phyloP scores from a whole-genome alignment of 2,888 invertebrate genomes.

The Drosophila rellima region DNA sequence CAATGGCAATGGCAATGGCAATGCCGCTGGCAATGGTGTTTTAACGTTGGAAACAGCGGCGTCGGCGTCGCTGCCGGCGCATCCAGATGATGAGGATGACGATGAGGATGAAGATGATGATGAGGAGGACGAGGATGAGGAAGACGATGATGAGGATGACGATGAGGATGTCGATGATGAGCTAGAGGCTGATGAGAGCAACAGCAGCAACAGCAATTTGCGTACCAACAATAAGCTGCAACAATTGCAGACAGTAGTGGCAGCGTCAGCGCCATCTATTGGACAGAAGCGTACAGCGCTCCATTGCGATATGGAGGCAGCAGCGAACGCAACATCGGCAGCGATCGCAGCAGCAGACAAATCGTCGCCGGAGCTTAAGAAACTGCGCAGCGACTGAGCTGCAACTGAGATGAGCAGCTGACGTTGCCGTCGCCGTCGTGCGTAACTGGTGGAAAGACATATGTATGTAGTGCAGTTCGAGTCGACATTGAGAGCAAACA shows the following conservation, averaged over 20 bases:
- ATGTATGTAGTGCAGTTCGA: constrained; percentile 77
- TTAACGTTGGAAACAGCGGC: constrained; percentile 22
- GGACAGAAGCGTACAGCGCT: constrained; percentile 76
- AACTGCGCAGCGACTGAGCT: constrained; percentile 84
- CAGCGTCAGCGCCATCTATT: constrained; percentile 55
- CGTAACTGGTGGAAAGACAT: constrained; percentile 79
- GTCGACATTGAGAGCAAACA: constrained; percentile 76
- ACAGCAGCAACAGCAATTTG: constrained; percentile 71
- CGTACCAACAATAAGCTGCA: constrained; percentile 68
- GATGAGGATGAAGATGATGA: constrained; percentile 58
- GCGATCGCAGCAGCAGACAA: constrained; percentile 73
- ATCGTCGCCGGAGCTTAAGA: constrained; percentile 84
- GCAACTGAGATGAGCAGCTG: constrained; percentile 9
- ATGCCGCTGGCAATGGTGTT: constrained; percentile 49
- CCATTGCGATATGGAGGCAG: constrained; percentile 64
- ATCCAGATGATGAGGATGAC: constrained; percentile 51
- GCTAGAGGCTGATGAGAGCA: constrained; percentile 78
- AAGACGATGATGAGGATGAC: constrained; percentile 62
- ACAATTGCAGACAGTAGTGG: constrained; percentile 50
- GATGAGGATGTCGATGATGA: constrained; percentile 70
- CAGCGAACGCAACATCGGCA: constrained; percentile 29
- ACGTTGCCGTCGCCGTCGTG: constrained; percentile 7
- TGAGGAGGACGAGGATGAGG: constrained; percentile 53
- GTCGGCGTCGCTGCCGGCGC: constrained; percentile 21
- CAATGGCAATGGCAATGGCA: constrained; percentile 73